These are phyloP conservation scores for Tangara arthus DNA, from an alignment of 2,797 vertebrate species.

Conservation along the genomic window DNA sequence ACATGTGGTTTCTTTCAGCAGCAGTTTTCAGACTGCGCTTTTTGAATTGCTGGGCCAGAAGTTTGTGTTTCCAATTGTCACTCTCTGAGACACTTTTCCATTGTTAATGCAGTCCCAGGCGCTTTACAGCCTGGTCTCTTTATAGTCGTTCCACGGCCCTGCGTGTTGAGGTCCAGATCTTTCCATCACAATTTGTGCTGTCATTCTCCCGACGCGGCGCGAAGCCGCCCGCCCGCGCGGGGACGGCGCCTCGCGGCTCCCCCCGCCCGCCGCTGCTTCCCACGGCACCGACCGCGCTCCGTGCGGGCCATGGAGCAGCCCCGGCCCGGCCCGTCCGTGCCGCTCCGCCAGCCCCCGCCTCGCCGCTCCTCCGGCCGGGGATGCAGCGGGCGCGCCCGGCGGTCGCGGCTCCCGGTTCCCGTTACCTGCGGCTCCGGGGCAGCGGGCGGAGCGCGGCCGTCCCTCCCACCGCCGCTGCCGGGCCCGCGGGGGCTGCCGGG, in stretches of 20 bases:
- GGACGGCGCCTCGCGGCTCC: not conserved
- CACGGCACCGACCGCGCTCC: not conserved
- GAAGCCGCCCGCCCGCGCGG: not conserved
- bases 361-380: not conserved
- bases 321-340: not conserved
- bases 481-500: not conserved
- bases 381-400: not conserved
- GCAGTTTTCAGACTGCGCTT: not conserved
- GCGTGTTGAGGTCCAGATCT: not conserved
- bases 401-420: not conserved
- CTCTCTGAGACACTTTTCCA: not conserved
- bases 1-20: not conserved
- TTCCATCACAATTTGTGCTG: not conserved
- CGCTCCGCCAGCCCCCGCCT: not conserved
- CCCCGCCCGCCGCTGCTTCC: not conserved
- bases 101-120: not conserved
- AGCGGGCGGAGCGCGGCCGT: not conserved
- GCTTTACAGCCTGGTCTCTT: not conserved
- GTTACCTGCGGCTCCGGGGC: not conserved
- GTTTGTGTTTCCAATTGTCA: constrained; percentile 51
- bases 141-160: not conserved
- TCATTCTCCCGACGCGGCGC: not conserved
- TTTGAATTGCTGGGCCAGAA: not conserved
- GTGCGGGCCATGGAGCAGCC: not conserved
- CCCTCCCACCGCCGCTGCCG: not conserved